These are phyloP conservation scores for Prosapia bicincta DNA, from an alignment of 2,888 invertebrate species.

Conservation along the genomic window DNA sequence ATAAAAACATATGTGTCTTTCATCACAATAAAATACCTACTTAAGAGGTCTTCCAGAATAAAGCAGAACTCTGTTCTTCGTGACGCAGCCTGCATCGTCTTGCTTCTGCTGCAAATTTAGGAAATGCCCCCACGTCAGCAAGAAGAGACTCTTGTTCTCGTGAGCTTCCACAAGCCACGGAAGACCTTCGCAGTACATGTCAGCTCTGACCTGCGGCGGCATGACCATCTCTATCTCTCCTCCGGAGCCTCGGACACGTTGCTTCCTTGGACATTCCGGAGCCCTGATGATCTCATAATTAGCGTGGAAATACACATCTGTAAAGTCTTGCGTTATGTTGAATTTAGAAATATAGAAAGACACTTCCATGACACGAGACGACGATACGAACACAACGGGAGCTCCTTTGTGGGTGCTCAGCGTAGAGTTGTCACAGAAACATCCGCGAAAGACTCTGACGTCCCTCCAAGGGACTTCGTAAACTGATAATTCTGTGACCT, in stretches of 20 bases:
- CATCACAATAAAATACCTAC: slow-evolving; percentile 33
- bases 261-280: slow-evolving; percentile 61
- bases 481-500: slow-evolving; percentile 54
- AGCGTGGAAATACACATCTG: slow-evolving; percentile 75
- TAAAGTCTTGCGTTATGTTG: slow-evolving; percentile 75
- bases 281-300: slow-evolving; percentile 61
- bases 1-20: no score
- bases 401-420: slow-evolving; percentile 49
- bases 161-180: slow-evolving; percentile 79
- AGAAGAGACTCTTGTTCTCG: slow-evolving; percentile 73
- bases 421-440: slow-evolving; percentile 72
- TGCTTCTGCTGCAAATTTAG: slow-evolving; percentile 59
- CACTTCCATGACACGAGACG: slow-evolving; percentile 68
- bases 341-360: slow-evolving; percentile 70
- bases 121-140: slow-evolving; percentile 80
- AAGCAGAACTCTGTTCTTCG: slow-evolving; percentile 73
- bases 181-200: slow-evolving; percentile 66
- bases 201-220: slow-evolving; percentile 59
- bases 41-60: slow-evolving; percentile 67
- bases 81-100: slow-evolving; percentile 56
- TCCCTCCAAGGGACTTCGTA: slow-evolving; percentile 72
- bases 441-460: slow-evolving; percentile 60
- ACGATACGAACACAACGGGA: slow-evolving; percentile 61
- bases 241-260: slow-evolving; percentile 56
- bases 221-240: slow-evolving; percentile 63